A percentile compares a stretch with the other conserved stretches of the same genome.
Evolutionary conservation across 2,113 vertebrate species (phyloP).

Genomic region (Cyprinodon tularosa): DNA sequence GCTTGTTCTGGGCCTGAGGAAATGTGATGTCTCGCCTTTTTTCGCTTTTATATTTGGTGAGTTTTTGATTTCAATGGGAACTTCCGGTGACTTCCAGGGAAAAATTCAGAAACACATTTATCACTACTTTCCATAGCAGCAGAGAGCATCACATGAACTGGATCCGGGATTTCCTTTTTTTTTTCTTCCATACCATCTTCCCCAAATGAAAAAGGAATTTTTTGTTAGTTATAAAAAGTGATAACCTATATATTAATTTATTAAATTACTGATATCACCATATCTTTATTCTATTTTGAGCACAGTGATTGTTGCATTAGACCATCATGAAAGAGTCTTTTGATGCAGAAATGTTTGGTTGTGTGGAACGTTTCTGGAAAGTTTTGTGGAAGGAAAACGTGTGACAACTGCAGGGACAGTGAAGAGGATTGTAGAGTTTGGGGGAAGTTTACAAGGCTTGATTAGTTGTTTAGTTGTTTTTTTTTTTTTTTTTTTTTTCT

Average conservation of each 20-base stretch:
- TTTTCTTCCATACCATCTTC: background rate
- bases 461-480: too few species aligned
- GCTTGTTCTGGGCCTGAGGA: slow-evolving; percentile 13
- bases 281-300: background rate
- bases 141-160: background rate
- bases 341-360: background rate
- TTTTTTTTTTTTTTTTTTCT: too few species aligned
- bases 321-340: background rate
- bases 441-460: too few species aligned
- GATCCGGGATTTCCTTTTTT: background rate
- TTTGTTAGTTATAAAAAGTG: background rate
- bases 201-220: background rate
- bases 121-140: slow-evolving; percentile 38
- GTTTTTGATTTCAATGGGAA: slow-evolving; percentile 15
- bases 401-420: too few species aligned
- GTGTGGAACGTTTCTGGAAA: too few species aligned
- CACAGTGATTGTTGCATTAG: background rate
- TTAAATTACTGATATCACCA: background rate
- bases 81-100: slow-evolving; percentile 22
- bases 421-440: too few species aligned
- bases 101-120: slow-evolving; percentile 45
- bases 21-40: slow-evolving; percentile 14
- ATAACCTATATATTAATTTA: background rate
- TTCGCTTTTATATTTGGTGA: background rate
- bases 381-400: too few species aligned